Base-by-base conservation (phyloP, 2,888 invertebrate species). In the Hemithea aestivaria region DNA sequence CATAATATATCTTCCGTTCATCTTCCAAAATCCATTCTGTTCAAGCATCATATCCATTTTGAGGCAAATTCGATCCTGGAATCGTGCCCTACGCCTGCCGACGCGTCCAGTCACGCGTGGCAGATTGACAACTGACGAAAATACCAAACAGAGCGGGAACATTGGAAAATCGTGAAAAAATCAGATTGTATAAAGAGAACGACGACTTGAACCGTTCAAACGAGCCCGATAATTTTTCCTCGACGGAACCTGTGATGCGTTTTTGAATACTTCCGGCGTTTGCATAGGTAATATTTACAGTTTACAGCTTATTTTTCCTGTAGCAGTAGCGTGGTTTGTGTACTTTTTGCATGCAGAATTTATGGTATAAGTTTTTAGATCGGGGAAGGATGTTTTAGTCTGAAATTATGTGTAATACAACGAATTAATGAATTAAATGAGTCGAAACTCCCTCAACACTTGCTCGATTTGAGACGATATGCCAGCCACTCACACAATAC, bases 61-160 rank as follows among this genome's bases (percentile, higher is more conserved):
- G 53, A 52, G 54, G 56, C 46, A 63, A 73, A 78, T 75, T 74
- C 61, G 66, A 75, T 72, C 64, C 66, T 66, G 53, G 59, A 69
- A 66, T 54, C 48, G 48, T 53, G 45, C 46, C 40, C 57, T 45
- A 4, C 16, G 16, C 16, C 5, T 16, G 42, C 61, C 64, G 56
- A 61, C 51, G 58, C 35, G 50, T 40, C 53, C 70, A 72, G 66
- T 72, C 75, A 74, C 66, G 76, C 79, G 74, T 64, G 45, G 33
- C 62, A 63, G 73, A 83, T 77, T 80, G 78, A 78, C 78, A 78
- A 75, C 71, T 72, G 73, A 62, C 66, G 61, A 72, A 74, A 72
- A 66, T 62, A 62, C 50, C 58, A 46, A 43, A 50, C 43, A 50
- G 43, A 40, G 51, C 53, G 51, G 41, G 43, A 51, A 54, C 54